phyloP scores from a whole-genome alignment of 2,113 vertebrate genomes.

The Psophia crepitans region DNA sequence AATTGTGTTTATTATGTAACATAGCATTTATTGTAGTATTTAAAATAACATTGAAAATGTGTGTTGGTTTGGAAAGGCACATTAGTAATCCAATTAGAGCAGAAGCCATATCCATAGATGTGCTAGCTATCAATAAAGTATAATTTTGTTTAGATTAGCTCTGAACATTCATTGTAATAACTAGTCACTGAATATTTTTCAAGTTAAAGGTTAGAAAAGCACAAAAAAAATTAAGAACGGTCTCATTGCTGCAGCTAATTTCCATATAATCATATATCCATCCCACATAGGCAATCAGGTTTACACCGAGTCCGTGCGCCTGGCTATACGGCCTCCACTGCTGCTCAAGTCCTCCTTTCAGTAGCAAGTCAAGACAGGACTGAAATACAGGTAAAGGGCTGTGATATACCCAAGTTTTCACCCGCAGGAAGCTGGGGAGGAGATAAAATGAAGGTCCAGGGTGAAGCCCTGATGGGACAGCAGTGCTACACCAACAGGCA shows the following conservation, averaged over 20 bases:
- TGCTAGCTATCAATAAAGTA: not conserved
- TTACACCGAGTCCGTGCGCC: not conserved
- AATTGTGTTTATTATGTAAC: not conserved
- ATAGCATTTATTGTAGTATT: not conserved
- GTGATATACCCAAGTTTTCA: not conserved
- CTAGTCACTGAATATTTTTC: not conserved
- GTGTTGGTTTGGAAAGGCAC: constrained; percentile 34
- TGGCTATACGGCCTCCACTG: not conserved
- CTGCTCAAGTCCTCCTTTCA: not conserved
- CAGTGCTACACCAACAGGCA: not conserved
- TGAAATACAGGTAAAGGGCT: not conserved
- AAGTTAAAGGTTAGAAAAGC: constrained; percentile 13
- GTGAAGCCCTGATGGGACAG: not conserved
- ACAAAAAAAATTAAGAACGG: not conserved
- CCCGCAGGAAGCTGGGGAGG: not conserved
- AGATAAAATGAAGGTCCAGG: not conserved
- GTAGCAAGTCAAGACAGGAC: not conserved
- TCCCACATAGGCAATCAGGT: not conserved
- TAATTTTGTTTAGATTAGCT: not conserved
- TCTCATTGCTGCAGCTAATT: not conserved
- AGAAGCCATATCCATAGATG: not conserved
- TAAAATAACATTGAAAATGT: not conserved
- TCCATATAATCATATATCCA: not conserved
- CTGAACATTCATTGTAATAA: not conserved
- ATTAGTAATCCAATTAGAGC: constrained; percentile 11